Evolutionary conservation across 2,888 invertebrate genomes (phyloP).

Genomic region (Drosophila quinaria): DNA sequence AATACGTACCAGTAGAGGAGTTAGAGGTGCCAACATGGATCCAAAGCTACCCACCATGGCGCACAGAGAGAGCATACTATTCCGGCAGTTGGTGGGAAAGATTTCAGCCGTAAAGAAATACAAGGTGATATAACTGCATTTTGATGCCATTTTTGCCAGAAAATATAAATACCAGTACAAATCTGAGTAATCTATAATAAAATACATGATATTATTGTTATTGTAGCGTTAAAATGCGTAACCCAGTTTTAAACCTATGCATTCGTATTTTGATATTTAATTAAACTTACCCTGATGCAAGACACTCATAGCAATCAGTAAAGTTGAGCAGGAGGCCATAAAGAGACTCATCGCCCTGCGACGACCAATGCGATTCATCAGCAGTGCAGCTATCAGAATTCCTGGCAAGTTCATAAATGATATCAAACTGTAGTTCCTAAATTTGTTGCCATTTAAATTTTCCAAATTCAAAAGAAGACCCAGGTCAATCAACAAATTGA

Average conservation of each 20-base stretch:
- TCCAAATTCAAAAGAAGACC: conserved; percentile 92
- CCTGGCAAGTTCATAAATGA: conserved; percentile 89
- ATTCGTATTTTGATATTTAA: too few species aligned
- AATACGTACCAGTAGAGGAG: conserved; percentile 87
- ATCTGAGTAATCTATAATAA: conserved; percentile 81
- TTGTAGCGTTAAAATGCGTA: too few species aligned
- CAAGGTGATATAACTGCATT: conserved; percentile 88
- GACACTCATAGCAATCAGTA: conserved; percentile 70
- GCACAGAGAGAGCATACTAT: conserved; percentile 89
- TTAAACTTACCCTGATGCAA: conserved; percentile 38
- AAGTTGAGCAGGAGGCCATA: conserved; percentile 87
- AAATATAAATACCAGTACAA: conserved; percentile 87
- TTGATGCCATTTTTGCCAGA: conserved; percentile 88
- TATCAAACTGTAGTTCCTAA: conserved; percentile 89
- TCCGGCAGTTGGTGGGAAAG: conserved; percentile 89
- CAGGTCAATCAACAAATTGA: conserved; percentile 91
- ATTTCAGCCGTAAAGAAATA: conserved; percentile 90
- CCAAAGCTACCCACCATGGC: conserved; percentile 90
- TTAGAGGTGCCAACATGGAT: conserved; percentile 90
- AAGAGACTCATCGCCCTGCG: conserved; percentile 87
- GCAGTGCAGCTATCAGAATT: conserved; percentile 88
- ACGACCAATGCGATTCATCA: conserved; percentile 89
- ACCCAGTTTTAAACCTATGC: too few species aligned
- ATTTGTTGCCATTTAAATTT: conserved; percentile 90
- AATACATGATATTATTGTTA: background rate